Base-by-base conservation (phyloP, 2,888 invertebrate species). In the Cotesia congregata region DNA sequence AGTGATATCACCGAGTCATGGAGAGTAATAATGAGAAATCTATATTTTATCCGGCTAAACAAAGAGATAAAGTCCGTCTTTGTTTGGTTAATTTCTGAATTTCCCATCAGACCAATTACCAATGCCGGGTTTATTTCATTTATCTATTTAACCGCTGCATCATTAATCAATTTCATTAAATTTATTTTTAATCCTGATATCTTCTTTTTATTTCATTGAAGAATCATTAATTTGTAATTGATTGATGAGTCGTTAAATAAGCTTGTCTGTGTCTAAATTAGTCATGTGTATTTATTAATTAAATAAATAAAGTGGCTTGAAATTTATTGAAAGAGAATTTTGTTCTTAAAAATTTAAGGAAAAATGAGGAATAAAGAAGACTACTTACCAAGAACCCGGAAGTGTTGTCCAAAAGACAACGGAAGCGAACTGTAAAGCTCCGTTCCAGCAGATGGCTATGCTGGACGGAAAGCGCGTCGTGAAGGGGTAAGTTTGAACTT, bases 381-480 rank as follows among this genome's bases (percentile, higher is more conserved):
- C 78, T 61, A 82, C 94, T 93, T 90, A 98, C 98, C 92, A 99
- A 93, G 91, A 99, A 99, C 79, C 99, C 99, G 85, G 99, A 99
- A 86, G 99, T 99, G 91, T 99, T 99, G 91, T 99, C 99, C 86
- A 99, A 92, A 60, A 99, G 93, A 92, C 99, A 99, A 86, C 99
- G 94, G 93, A 99, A 99, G 88, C 99, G 94, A 86, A 99, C 99
- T 80, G 99, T 99, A 88, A 99, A 98, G 90, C 97, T 98, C 85
- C 99, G 93, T 90, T 99, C 98, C 84, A 99, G 92, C 83, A 97
- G 93, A 88, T 97, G 95, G 83, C 94, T 93, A 90, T 98, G 94
- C 84, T 98, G 98, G 78, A 97, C 94, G 86, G 95, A 93, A 81
- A 98, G 92, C 20, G 96, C 95, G 85, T 98, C 98, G 87, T 97